phyloP scores from a whole-genome alignment of 2,888 invertebrate genomes.

The Melolontha melolontha region DNA sequence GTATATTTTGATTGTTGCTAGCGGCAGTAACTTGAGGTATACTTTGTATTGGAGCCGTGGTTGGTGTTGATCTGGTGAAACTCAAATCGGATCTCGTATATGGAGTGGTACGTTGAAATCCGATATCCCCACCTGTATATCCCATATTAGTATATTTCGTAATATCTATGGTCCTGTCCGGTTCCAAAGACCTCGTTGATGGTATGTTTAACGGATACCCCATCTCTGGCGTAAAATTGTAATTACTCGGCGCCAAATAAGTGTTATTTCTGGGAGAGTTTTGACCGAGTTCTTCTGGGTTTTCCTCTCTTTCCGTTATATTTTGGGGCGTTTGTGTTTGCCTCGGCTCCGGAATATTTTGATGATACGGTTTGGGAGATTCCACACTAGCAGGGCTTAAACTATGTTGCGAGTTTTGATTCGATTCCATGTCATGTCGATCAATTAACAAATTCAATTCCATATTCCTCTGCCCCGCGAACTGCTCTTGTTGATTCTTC shows the following conservation, averaged over 20 bases:
- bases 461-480: constrained; percentile 45
- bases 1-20: constrained; percentile 43
- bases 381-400: constrained; percentile 40
- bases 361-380: constrained; percentile 56
- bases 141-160: constrained; percentile 63
- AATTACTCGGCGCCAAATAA: constrained; percentile 46
- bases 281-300: constrained; percentile 12
- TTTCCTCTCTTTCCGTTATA: constrained; percentile 8
- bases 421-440: constrained; percentile 37
- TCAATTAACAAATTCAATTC: constrained; percentile 48
- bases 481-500: constrained; percentile 48
- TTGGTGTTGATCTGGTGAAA: constrained; percentile 44
- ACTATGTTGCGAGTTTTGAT: constrained; percentile 28
- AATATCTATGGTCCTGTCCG: constrained; percentile 59
- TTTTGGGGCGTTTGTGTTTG: constrained; percentile 32
- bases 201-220: constrained; percentile 59
- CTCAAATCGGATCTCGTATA: constrained; percentile 50
- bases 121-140: constrained; percentile 60
- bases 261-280: constrained; percentile 17
- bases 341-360: constrained; percentile 59
- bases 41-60: constrained; percentile 38
- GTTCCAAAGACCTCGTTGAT: constrained; percentile 50
- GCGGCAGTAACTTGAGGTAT: constrained; percentile 40
- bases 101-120: constrained; percentile 53
- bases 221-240: constrained; percentile 52